Evolutionary conservation across 2,888 invertebrate genomes (phyloP).

Genomic region (Drosophila cognata): DNA sequence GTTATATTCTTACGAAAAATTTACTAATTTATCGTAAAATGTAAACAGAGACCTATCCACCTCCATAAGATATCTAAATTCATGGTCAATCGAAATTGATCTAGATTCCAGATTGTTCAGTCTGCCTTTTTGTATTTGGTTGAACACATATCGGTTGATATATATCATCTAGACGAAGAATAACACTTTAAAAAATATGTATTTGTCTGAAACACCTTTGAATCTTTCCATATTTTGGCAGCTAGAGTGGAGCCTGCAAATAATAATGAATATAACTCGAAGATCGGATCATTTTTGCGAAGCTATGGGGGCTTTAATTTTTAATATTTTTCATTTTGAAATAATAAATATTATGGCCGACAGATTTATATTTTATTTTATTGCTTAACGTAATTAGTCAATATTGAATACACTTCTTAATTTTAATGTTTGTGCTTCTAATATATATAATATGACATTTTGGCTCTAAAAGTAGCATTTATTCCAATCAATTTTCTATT

Average conservation of each 20-base stretch:
- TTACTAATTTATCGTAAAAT: neutral
- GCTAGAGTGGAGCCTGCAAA: neutral
- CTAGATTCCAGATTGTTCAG: neutral
- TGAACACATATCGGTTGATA: neutral
- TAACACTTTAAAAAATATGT: neutral
- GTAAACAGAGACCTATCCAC: neutral
- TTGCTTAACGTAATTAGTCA: neutral
- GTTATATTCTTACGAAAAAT: neutral
- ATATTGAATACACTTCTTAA: neutral
- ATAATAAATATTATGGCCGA: neutral
- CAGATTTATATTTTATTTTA: neutral
- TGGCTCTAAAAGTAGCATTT: neutral
- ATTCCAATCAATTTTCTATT: neutral
- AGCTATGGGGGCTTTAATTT: neutral
- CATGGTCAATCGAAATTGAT: neutral
- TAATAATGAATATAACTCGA: neutral
- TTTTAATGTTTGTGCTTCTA: neutral
- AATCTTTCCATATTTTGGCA: neutral
- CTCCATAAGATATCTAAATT: neutral
- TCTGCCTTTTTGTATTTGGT: neutral
- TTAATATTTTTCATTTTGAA: neutral
- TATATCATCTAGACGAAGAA: neutral
- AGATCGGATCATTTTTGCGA: neutral
- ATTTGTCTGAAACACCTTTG: neutral
- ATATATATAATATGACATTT: neutral